These are phyloP conservation scores for Leucophora obtusa DNA, from an alignment of 2,888 invertebrate species.

Conservation along the genomic window DNA sequence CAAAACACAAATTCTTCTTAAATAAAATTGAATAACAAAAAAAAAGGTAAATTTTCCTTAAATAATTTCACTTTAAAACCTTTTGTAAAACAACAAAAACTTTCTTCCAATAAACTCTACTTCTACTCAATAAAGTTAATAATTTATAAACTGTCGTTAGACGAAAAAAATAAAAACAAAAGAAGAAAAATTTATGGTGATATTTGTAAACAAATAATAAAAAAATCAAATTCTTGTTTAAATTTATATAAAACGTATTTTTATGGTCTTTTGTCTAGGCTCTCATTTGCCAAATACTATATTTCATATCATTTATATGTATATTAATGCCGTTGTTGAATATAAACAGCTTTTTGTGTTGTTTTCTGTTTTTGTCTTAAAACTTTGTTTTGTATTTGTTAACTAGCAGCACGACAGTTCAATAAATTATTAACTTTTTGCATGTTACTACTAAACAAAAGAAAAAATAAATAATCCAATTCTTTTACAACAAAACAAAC, in stretches of 20 bases:
- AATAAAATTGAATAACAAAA: slow-evolving; percentile 37
- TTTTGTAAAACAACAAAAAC: not conserved
- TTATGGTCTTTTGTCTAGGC: not conserved
- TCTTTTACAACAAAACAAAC: not conserved
- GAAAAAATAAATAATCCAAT: slow-evolving; percentile 8
- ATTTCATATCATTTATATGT: slow-evolving; percentile 21
- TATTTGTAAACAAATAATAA: not conserved
- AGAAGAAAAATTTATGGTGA: slow-evolving; percentile 11
- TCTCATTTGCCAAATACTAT: slow-evolving; percentile 28
- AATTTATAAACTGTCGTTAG: slow-evolving; percentile 63
- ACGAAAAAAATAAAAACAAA: not conserved
- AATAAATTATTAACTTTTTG: slow-evolving; percentile 71
- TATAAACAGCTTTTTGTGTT: slow-evolving; percentile 4
- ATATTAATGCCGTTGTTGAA: slow-evolving; percentile 7
- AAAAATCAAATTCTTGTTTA: slow-evolving; percentile 43
- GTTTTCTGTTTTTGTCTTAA: slow-evolving; percentile 2
- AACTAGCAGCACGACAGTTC: slow-evolving; percentile 70
- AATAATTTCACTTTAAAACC: not conserved
- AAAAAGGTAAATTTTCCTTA: slow-evolving; percentile 58
- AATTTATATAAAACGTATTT: not conserved
- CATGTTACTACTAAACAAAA: slow-evolving; percentile 17
- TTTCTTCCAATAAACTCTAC: not conserved
- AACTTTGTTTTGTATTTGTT: not conserved
- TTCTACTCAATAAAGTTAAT: slow-evolving; percentile 44
- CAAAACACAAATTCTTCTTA: slow-evolving; percentile 47